These are phyloP conservation scores for Enoplosus armatus DNA, from an alignment of 2,797 vertebrate genomes.

Conservation along the genomic window DNA sequence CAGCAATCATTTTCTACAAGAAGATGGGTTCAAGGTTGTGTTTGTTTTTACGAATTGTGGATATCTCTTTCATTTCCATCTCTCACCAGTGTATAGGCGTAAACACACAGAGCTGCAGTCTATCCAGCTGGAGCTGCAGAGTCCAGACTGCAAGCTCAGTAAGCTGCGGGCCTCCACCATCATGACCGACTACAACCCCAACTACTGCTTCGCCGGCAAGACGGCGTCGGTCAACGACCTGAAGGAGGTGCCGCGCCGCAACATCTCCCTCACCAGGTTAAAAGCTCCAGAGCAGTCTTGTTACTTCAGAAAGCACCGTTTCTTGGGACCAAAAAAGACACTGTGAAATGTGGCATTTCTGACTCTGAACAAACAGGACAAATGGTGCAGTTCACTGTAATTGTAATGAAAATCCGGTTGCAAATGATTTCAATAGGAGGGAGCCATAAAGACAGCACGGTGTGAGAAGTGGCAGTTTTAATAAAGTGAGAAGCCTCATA, in stretches of 20 bases:
- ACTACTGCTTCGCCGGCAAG: constrained; percentile 99
- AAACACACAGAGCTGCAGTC: constrained; percentile 99
- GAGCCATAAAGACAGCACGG: constrained; percentile 8
- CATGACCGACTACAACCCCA: constrained; percentile 99
- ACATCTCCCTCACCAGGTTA: constrained; percentile 96
- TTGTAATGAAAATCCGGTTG: constrained; percentile 14
- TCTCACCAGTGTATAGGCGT: constrained; percentile 91
- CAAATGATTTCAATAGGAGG: neutral
- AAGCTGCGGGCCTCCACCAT: constrained; percentile 98
- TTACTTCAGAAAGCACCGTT: neutral
- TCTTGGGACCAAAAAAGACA: neutral
- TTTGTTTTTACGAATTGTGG: constrained; percentile 41
- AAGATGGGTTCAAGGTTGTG: constrained; percentile 31
- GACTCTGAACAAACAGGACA: constrained; percentile 1
- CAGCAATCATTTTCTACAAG: constrained; percentile 45
- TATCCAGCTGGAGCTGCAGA: constrained; percentile 98
- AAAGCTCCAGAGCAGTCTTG: neutral
- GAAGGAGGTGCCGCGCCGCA: constrained; percentile 96
- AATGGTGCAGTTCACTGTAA: neutral
- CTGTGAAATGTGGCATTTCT: neutral
- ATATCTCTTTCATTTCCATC: constrained; percentile 26
- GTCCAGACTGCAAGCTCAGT: constrained; percentile 98
- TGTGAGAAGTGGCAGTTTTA: constrained; percentile 27
- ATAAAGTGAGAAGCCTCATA: constrained; percentile 28
- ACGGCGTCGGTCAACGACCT: constrained; percentile 97